These are phyloP conservation scores for Platyrinchus mystaceus DNA, from an alignment of 2,797 vertebrate genomes.

Conservation along the genomic window DNA sequence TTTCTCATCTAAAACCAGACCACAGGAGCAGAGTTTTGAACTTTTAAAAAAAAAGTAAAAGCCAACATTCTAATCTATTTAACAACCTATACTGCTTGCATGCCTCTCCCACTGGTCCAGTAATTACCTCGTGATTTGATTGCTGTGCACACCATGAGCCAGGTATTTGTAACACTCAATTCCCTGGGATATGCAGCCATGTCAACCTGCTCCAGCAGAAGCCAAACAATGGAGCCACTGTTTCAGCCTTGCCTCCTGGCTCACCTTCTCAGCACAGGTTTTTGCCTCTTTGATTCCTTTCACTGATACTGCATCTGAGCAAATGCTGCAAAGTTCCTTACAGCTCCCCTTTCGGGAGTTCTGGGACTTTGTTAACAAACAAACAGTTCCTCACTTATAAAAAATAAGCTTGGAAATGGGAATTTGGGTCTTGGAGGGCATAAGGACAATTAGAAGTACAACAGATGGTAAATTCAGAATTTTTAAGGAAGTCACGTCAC, in stretches of 20 bases:
- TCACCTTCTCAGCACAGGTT: background rate
- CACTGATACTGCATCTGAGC: background rate
- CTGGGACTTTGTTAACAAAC: background rate
- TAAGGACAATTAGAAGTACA: background rate
- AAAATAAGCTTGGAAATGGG: background rate
- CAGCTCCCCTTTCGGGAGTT: background rate
- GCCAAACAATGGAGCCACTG: background rate
- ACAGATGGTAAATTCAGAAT: background rate
- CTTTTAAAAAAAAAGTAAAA: too few relatives aligned
- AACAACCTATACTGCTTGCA: background rate
- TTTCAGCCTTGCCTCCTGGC: background rate
- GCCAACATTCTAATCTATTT: too few relatives aligned
- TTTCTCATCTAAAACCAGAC: background rate
- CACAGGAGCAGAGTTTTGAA: background rate
- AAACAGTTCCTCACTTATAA: background rate
- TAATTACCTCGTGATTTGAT: background rate
- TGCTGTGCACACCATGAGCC: background rate
- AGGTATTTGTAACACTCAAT: accelerated
- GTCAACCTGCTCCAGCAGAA: background rate
- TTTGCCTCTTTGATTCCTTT: background rate
- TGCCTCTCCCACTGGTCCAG: background rate
- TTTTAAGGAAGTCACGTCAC: background rate
- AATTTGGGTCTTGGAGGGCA: background rate
- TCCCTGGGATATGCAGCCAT: background rate
- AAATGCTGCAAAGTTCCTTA: background rate